Evolutionary conservation across 2,888 invertebrate genomes (phyloP).

Genomic region (Lamellibrachia satsuma): DNA sequence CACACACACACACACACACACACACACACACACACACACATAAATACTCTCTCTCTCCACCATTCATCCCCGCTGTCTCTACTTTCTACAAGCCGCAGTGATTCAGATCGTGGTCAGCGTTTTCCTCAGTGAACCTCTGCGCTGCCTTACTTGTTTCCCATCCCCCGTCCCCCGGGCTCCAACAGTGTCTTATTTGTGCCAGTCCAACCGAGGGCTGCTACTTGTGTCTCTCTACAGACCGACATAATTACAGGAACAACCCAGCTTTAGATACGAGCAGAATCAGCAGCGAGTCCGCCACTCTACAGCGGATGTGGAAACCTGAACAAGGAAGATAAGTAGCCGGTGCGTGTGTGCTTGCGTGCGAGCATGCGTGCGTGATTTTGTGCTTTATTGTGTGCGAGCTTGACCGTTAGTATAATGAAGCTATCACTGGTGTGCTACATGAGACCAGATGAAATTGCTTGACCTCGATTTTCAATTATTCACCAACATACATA

Average conservation of each 20-base stretch:
- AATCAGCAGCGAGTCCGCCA: not conserved
- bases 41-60: too few relatives aligned
- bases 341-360: not conserved
- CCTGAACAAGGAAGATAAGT: constrained; percentile 5
- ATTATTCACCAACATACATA: too few relatives aligned
- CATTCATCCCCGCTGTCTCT: too few relatives aligned
- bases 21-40: too few relatives aligned
- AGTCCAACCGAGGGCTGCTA: not conserved
- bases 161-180: not conserved
- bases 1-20: too few relatives aligned
- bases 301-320: not conserved
- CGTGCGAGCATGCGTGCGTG: not conserved
- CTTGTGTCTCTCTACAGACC: not conserved
- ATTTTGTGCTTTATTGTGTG: not conserved
- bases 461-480: too few relatives aligned
- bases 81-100: too few relatives aligned
- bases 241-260: not conserved
- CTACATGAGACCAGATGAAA: too few relatives aligned
- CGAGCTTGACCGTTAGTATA: not conserved
- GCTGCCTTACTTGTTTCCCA: not conserved
- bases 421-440: too few relatives aligned
- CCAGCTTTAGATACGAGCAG: not conserved
- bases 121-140: not conserved
- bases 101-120: too few relatives aligned
- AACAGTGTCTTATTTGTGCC: not conserved